Conservation (phyloP, 1,140 invertebrate genomes). For the Drosophila fuyamai region DNA sequence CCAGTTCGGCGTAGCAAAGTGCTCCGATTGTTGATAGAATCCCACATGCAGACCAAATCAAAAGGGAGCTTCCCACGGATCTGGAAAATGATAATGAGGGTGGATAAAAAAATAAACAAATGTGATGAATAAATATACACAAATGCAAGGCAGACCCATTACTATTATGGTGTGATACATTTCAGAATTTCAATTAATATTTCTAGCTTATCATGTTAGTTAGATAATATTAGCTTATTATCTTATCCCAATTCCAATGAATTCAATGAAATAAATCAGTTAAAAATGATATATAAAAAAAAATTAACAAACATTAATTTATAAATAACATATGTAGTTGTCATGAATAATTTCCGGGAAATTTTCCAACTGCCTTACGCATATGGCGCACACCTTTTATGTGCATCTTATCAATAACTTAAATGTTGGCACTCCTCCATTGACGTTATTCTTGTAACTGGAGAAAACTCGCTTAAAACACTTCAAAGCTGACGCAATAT, state of each 20-base stretch:
- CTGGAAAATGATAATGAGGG: constrained; percentile 74
- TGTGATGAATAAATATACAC: background rate
- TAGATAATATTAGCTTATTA: too few species aligned
- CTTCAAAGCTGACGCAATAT: constrained; percentile 67
- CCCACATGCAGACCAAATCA: constrained; percentile 91
- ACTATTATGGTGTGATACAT: too few species aligned
- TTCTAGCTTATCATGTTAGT: too few species aligned
- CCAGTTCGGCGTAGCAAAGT: constrained; percentile 94
- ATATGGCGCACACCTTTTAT: constrained; percentile 13
- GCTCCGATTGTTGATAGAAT: constrained; percentile 91
- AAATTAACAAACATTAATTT: background rate
- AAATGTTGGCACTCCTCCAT: constrained; percentile 6
- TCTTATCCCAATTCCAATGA: too few species aligned
- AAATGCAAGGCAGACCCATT: background rate
- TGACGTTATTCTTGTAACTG: constrained; percentile 50
- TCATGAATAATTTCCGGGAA: constrained; percentile 14
- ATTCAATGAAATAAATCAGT: too few species aligned
- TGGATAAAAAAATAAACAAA: constrained; percentile 2
- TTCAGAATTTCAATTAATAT: too few species aligned
- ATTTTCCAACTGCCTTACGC: background rate
- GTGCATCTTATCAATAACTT: constrained; percentile 27
- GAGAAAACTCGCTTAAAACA: constrained; percentile 18
- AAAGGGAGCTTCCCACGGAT: constrained; percentile 89
- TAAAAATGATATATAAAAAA: background rate
- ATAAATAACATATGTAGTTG: background rate